These are phyloP conservation scores for Eupithecia inturbata DNA, from an alignment of 2,888 invertebrate species.

Conservation along the genomic window DNA sequence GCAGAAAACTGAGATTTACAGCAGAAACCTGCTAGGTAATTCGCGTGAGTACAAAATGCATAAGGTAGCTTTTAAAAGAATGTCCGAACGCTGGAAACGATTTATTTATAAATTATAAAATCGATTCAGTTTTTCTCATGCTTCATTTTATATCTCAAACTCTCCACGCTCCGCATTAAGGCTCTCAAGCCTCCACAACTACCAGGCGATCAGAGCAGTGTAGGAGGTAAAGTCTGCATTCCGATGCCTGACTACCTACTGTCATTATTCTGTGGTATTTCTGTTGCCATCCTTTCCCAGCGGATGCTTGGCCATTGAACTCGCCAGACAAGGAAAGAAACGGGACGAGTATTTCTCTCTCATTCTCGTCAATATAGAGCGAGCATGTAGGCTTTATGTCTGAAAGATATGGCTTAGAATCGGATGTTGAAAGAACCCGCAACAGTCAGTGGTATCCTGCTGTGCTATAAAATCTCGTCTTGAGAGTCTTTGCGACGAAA, in stretches of 20 bases:
- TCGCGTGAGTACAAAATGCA: not conserved
- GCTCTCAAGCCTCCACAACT: constrained; percentile 71
- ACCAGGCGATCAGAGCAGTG: constrained; percentile 65
- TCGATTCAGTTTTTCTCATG: not conserved
- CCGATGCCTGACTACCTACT: constrained; percentile 46
- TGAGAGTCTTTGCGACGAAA: constrained; percentile 32
- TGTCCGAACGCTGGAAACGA: too few relatives aligned
- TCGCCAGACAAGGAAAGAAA: constrained; percentile 66
- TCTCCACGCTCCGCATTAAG: constrained; percentile 55
- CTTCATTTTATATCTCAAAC: constrained; percentile 13
- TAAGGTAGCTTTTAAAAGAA: too few relatives aligned
- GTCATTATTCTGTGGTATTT: constrained; percentile 34
- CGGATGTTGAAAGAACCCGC: constrained; percentile 46
- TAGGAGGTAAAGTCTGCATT: constrained; percentile 63
- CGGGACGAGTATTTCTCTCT: constrained; percentile 64
- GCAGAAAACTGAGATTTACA: not conserved
- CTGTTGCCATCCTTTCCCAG: constrained; percentile 59
- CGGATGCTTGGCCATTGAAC: constrained; percentile 72
- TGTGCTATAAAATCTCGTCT: constrained; percentile 53
- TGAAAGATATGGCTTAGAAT: constrained; percentile 40
- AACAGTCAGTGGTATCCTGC: constrained; percentile 57
- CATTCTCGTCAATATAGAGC: constrained; percentile 41
- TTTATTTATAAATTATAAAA: too few relatives aligned
- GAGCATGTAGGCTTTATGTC: constrained; percentile 30
- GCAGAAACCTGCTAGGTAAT: not conserved